Conservation (phyloP, 2,113 vertebrate genomes). For the Lagopus muta region DNA sequence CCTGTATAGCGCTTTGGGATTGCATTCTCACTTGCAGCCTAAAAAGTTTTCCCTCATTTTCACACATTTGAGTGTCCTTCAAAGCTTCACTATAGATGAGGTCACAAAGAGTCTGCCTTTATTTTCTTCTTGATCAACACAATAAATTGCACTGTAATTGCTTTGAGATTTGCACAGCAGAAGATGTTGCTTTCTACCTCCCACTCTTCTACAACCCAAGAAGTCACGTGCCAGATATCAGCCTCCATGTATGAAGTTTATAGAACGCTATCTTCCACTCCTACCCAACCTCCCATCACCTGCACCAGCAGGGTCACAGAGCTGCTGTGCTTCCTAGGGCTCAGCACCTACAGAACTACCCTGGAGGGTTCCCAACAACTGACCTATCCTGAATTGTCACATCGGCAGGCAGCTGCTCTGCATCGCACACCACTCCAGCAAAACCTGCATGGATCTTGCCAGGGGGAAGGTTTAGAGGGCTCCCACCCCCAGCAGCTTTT, state of each 20-base stretch:
- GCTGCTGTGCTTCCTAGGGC: not conserved
- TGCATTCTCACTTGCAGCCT: not conserved
- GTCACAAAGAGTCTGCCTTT: not conserved
- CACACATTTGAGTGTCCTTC: not conserved
- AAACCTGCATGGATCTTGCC: not conserved
- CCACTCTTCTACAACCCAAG: not conserved
- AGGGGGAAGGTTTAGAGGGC: not conserved
- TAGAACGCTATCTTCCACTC: not conserved
- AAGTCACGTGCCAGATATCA: not conserved
- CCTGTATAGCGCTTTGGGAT: not conserved
- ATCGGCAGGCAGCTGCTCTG: not conserved
- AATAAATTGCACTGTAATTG: not conserved
- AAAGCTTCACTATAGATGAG: not conserved
- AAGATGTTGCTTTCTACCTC: not conserved
- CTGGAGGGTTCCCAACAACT: not conserved
- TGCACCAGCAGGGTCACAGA: not conserved
- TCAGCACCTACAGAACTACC: not conserved
- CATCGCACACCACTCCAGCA: not conserved
- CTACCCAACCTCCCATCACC: not conserved
- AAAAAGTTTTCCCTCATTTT: not conserved
- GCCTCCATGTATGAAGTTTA: not conserved
- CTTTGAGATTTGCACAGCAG: not conserved
- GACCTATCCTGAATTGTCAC: not conserved
- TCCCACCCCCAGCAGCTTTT: not conserved
- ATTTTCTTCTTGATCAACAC: not conserved